A percentile compares a stretch with the other conserved stretches of the same genome.
Evolutionary conservation across 2,888 invertebrate species (phyloP).

Genomic region (Lepidocyrtoides sp.): DNA sequence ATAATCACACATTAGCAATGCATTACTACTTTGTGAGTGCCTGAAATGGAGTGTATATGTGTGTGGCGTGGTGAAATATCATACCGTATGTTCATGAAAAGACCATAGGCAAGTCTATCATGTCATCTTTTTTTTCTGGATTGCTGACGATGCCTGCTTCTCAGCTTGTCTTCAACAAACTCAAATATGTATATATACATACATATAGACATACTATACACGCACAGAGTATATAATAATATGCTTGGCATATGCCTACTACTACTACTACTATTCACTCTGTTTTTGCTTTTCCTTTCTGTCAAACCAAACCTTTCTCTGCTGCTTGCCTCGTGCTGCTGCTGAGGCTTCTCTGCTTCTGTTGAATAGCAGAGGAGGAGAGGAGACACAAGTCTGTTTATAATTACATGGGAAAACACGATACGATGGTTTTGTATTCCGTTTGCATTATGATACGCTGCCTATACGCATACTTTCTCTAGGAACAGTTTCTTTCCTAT

Average conservation of each 20-base stretch:
- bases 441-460: conserved; percentile 35
- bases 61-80: conserved; percentile 65
- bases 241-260: not conserved
- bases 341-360: conserved; percentile 7
- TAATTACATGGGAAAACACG: conserved; percentile 73
- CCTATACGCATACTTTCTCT: not conserved
- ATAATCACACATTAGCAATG: conserved; percentile 51
- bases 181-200: not conserved
- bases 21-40: not conserved
- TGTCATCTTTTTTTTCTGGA: conserved; percentile 64
- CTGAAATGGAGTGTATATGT: not conserved
- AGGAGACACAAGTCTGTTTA: conserved; percentile 41
- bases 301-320: conserved; percentile 70
- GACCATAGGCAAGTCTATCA: conserved; percentile 58
- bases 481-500: not conserved
- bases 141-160: conserved; percentile 18
- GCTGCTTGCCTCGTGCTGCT: conserved; percentile 21
- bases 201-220: not conserved
- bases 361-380: conserved; percentile 26
- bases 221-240: not conserved
- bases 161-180: conserved; percentile 43
- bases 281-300: conserved; percentile 49
- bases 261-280: not conserved
- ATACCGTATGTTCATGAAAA: conserved; percentile 75
- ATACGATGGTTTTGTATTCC: conserved; percentile 62